Base-by-base conservation (phyloP, 2,113 vertebrate species). In the Atrichornis clamosus region DNA sequence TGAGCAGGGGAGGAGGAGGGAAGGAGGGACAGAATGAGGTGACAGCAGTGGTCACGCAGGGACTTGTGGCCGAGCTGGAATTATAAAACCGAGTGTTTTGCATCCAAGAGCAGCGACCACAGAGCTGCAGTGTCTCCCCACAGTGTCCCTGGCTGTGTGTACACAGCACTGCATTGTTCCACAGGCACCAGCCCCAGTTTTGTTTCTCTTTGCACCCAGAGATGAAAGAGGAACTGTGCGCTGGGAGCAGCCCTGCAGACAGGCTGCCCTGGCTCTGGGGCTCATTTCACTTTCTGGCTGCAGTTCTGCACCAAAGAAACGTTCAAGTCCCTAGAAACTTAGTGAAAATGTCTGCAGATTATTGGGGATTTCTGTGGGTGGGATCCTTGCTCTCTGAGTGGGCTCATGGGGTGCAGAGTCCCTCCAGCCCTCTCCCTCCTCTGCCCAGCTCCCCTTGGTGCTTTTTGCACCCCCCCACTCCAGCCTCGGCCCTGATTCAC, bases 211-310 rank as follows among this genome's bases (percentile, higher is more conserved):
- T 95, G 85, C 94, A 58, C 27, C 78, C 70, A 53, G 46, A 84
- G 59, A 80, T 62, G 24, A 79, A 95, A 91, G 89, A 44, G 85
- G 91, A 96, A 28, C 93, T 67, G 65, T 78, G 69, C 1, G 10
- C 73, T 46, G 37, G 86, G 39, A 4, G 5, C 16, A 0, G 74
- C 6, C 0, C 62, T 67, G 33, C 10, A 37, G 64, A 26, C 0
- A 0, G 30, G 9, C 85, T 60, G 65, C 7, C 4, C 33, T 78
- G 84, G 9, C 78, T n/a, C 46, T 62, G 70, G 4, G 50, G 49
- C 49, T 56, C 2, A 0, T 85, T 70, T 68, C 55, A 4, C 37
- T 80, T 86, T 10, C 78, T 47, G 52, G 81, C 84, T 78, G 69
- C 5, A 2, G 11, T 42, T 46, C 59, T 89, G 65, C 69, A 74